phyloP scores from a whole-genome alignment of 2,888 invertebrate genomes.

The Muschampia plurimacula region DNA sequence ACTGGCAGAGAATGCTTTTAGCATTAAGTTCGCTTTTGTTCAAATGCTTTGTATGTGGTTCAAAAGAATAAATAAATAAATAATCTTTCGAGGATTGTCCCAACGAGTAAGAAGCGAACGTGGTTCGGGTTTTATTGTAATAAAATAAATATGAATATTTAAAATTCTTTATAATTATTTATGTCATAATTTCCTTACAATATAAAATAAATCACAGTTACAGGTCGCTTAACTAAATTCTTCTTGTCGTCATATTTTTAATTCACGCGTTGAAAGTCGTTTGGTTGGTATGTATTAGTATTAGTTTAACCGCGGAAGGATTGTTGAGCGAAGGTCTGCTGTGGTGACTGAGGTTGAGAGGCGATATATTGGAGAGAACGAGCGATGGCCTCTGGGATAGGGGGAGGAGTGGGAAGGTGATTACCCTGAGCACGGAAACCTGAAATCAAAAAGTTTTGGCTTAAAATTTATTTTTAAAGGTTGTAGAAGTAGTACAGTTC shows the following conservation, averaged over 20 bases:
- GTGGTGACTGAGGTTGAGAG: constrained; percentile 62
- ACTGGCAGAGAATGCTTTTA: no score
- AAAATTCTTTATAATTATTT: constrained; percentile 44
- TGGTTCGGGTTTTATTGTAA: background rate
- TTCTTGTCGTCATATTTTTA: constrained; percentile 52
- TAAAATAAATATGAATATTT: constrained; percentile 28
- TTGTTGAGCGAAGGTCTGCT: constrained; percentile 57
- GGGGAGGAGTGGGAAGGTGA: constrained; percentile 87
- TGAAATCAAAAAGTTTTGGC: constrained; percentile 48
- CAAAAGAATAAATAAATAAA: no score
- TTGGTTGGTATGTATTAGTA: constrained; percentile 12
- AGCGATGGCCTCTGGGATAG: constrained; percentile 86
- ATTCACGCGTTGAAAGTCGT: constrained; percentile 26
- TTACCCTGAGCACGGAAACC: constrained; percentile 87
- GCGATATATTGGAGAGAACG: constrained; percentile 79
- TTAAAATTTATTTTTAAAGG: background rate
- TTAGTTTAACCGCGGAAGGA: constrained; percentile 68
- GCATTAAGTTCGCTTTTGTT: no score
- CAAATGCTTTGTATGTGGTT: no score
- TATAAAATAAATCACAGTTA: constrained; percentile 80
- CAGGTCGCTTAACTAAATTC: constrained; percentile 55
- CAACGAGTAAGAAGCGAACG: no score
- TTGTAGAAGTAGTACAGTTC: no score
- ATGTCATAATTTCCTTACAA: constrained; percentile 57
- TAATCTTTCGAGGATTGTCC: no score